Base-by-base conservation (phyloP, 2,888 invertebrate genomes). In the Ligdia adustata region DNA sequence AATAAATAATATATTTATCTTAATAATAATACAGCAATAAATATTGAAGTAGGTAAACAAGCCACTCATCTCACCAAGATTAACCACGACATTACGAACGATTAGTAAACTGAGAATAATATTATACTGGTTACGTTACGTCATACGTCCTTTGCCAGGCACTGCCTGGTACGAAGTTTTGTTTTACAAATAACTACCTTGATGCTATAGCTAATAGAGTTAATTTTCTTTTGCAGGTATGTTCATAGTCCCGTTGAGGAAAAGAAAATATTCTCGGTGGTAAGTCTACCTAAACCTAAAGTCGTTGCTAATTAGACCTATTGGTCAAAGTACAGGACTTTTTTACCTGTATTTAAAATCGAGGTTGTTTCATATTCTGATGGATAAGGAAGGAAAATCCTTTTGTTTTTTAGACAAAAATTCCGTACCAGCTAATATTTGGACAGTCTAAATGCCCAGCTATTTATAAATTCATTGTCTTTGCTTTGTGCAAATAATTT, bases 181-280 rank as follows among this genome's bases (percentile, higher is more conserved):
- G n/a, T n/a, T 38, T 15, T 2, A 9, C 13, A 2, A 57, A 33
- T 50, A 9, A 48, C 16, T 15, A 49, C 46, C 41, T 26, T 64
- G 57, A n/a, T 3, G 0, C 0, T 0, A 0, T 9, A 40, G 12
- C 0, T 52, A 49, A 62, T 55, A 67, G 26, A 38, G 60, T 45
- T 34, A 49, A 6, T 66, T 63, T 64, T 60, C 52, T 32, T 46
- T 69, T 64, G 38, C 65, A 71, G 70, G 69, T 71, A 69, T 9
- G 40, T 28, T 24, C 32, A 59, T n/a, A 16, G 18, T 62, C 59
- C 60, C 64, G 49, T 41, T 48, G 41, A 56, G 4, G 20, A 29
- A 35, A 47, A 31, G 22, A 35, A 48, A 48, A 55, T 55, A 2
- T n/a, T 22, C 22, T n/a, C n/a, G n/a, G n/a, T n/a, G n/a, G n/a